Conservation (phyloP, 2,113 vertebrate species). For the Chrysemys picta region DNA sequence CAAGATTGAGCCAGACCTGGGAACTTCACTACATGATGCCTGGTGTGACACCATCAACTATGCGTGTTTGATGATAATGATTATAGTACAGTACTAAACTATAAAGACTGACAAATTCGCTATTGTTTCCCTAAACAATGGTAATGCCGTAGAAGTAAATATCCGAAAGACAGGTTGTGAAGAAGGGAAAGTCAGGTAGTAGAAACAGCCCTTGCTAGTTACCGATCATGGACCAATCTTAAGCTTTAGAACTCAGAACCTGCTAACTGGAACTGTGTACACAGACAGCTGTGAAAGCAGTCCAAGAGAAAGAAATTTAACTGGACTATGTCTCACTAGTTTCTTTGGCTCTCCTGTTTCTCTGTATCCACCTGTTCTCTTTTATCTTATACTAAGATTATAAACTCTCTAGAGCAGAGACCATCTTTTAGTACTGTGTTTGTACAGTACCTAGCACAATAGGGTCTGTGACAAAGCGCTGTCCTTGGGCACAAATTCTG, state of each 20-base stretch:
- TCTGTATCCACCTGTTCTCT: not conserved
- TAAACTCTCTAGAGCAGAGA: not conserved
- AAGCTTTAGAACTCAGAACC: not conserved
- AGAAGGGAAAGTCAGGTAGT: not conserved
- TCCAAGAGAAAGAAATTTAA: not conserved
- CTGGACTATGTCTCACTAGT: not conserved
- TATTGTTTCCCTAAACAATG: not conserved
- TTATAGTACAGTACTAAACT: not conserved
- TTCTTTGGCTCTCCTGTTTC: not conserved
- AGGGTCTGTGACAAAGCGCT: too few species aligned
- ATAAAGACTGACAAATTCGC: not conserved
- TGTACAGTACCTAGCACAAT: not conserved
- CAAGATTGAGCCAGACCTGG: too few species aligned
- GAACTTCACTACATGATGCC: too few species aligned
- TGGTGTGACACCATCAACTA: too few species aligned
- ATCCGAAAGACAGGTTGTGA: not conserved
- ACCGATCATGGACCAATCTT: not conserved
- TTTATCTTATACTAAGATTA: not conserved
- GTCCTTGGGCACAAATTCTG: too few species aligned
- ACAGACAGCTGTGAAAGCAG: not conserved
- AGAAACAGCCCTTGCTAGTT: not conserved
- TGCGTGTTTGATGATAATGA: not conserved
- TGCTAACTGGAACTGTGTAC: not conserved
- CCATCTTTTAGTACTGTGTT: not conserved
- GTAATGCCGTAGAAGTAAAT: not conserved